Evolutionary conservation across 2,888 invertebrate genomes (phyloP), one percentile per base, ranked within the genome.

Genomic region (Sminthurinus aureus): DNA sequence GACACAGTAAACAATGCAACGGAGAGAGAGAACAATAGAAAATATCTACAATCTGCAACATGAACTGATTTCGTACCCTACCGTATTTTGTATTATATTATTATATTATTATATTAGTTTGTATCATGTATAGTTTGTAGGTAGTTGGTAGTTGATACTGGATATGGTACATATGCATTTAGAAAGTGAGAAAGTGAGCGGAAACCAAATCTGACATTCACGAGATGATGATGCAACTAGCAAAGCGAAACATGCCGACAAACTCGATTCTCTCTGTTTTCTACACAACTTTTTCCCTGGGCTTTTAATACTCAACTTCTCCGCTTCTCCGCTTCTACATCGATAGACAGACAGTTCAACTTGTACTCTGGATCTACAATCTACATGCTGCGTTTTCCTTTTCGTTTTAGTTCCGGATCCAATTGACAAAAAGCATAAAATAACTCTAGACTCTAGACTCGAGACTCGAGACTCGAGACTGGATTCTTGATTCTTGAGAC

Each of bases 1-100:
- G 74, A 81, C 74, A 74, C 74, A 74, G 81, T 88, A 88, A 88
- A 88, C 88, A 88, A 88, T 85, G 85, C 86, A 82, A 58, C 15
- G 13, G 15, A 58, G 38, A 84, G n/a, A 85, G 84, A 84, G 87
- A 86, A 87, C 87, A 87, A 88, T 85, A 84, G 81, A 81, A 24
- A 26, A 38, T 38, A 38, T 38, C 38, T 38, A 38, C 73, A 69
- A 71, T 51, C 71, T 67, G n/a, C 22, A 52, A 73, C 80, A 38
- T 38, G 3, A 4, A 38, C 38, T 80, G 13, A 75, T 75, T 20
- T 38, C 6, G n/a, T n/a, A 20, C n/a, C n/a, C 12, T 67, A 20
- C 8, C 8, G 67, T 75, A 75, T 75, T 38, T 75, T 75, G n/a
- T 24, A n/a, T 38, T 24, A 26, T 24, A n/a, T 38, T 24, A 26